Conservation (phyloP, 2,888 invertebrate genomes). For the Corbicula japonica region DNA sequence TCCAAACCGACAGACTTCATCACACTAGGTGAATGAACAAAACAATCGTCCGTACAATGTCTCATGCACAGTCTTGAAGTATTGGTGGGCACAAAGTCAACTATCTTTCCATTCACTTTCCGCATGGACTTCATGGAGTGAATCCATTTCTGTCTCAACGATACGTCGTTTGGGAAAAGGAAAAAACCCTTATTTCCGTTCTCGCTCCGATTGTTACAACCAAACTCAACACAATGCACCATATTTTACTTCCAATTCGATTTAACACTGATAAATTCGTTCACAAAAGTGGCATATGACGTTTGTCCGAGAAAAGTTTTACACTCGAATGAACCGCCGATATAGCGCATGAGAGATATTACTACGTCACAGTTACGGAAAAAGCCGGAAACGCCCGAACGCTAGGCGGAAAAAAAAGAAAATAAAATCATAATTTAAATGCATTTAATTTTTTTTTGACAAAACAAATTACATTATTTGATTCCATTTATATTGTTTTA, state of each 20-base stretch:
- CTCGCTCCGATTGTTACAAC: neutral
- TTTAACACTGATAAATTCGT: too few relatives aligned
- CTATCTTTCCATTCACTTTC: constrained; percentile 1
- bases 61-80: constrained; percentile 7
- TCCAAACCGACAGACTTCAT: constrained; percentile 1
- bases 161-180: neutral
- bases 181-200: constrained; percentile 11
- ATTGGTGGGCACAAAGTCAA: neutral
- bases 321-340: too few relatives aligned
- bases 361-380: too few relatives aligned
- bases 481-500: too few relatives aligned
- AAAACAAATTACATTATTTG: too few relatives aligned
- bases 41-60: constrained; percentile 4
- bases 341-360: too few relatives aligned
- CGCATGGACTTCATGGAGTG: neutral
- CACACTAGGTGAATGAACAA: constrained; percentile 3
- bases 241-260: neutral
- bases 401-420: too few relatives aligned
- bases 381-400: too few relatives aligned
- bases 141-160: neutral
- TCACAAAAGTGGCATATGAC: too few relatives aligned
- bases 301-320: too few relatives aligned
- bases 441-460: too few relatives aligned
- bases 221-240: constrained; percentile 9
- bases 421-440: too few relatives aligned